These are phyloP conservation scores for Hofmannophila pseudospretella DNA, from an alignment of 2,888 invertebrate species.

Conservation along the genomic window DNA sequence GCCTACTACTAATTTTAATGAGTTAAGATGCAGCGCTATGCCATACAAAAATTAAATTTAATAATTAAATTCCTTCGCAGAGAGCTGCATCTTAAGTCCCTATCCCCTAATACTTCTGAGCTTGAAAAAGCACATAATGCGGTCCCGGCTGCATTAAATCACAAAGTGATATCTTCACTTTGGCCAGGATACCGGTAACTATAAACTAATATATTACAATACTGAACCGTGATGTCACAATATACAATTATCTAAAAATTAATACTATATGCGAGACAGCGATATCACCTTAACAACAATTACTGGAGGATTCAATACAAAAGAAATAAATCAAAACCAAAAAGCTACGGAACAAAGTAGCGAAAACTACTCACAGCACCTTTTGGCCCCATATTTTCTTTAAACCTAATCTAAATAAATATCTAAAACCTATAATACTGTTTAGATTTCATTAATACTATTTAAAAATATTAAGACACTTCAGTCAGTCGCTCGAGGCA, in stretches of 20 bases:
- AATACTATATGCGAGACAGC: conserved; percentile 15
- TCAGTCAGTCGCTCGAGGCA: conserved; percentile 51
- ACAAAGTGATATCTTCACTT: too few species aligned
- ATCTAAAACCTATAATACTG: conserved; percentile 63
- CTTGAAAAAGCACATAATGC: too few species aligned
- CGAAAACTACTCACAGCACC: conserved; percentile 51
- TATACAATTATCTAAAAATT: conserved; percentile 16
- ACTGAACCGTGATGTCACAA: conserved; percentile 43
- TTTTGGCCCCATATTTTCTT: conserved; percentile 60
- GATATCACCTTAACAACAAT: conserved; percentile 9
- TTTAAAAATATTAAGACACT: conserved; percentile 40
- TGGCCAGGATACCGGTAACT: too few species aligned
- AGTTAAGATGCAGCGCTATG: too few species aligned
- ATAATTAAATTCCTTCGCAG: too few species aligned
- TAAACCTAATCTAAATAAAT: conserved; percentile 45
- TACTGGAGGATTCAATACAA: conserved; percentile 13
- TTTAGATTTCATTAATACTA: conserved; percentile 37
- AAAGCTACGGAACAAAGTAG: conserved; percentile 47
- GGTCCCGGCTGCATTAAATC: too few species aligned
- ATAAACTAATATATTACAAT: conserved; percentile 23
- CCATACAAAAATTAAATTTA: too few species aligned
- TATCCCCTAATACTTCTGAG: too few species aligned
- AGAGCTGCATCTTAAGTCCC: too few species aligned
- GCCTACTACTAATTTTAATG: too few species aligned
- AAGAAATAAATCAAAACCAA: conserved; percentile 28